Conservation (phyloP, 2,888 invertebrate genomes). For the Ectemnius cavifrons region DNA sequence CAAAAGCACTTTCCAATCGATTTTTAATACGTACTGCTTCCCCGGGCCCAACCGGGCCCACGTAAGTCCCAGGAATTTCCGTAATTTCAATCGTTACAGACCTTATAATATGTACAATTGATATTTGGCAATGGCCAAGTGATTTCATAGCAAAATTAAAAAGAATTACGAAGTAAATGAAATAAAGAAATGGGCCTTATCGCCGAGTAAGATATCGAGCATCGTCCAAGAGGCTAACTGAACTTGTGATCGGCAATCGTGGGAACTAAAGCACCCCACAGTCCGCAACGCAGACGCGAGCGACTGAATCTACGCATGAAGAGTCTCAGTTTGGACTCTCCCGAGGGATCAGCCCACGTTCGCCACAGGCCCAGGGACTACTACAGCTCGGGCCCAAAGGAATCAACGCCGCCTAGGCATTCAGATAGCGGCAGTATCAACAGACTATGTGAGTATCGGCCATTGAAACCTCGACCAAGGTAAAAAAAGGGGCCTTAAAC, state of each 20-base stretch:
- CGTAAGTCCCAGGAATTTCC: no score
- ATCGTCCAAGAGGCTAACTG: conserved; percentile 48
- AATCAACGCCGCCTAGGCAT: conserved; percentile 74
- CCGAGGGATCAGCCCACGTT: conserved; percentile 92
- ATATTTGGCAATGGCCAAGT: no score
- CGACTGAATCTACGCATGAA: conserved; percentile 98
- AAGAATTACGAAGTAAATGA: no score
- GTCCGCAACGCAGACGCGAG: conserved; percentile 90
- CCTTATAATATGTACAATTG: no score
- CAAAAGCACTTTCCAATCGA: no score
- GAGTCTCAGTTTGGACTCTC: conserved; percentile 97
- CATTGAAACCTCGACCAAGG: no score
- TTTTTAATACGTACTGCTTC: no score
- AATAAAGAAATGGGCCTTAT: conserved; percentile 31
- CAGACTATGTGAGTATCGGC: conserved; percentile 71
- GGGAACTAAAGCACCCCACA: conserved; percentile 90
- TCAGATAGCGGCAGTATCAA: conserved; percentile 76
- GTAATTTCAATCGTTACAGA: no score
- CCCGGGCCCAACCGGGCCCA: no score
- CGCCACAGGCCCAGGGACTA: conserved; percentile 84
- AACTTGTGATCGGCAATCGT: conserved; percentile 63
- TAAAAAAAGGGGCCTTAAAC: no score
- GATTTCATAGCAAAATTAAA: no score
- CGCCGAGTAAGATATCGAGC: conserved; percentile 35
- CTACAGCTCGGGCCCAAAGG: conserved; percentile 70